Base-by-base conservation (phyloP, 2,797 vertebrate genomes). In the Adelosebastes latens region DNA sequence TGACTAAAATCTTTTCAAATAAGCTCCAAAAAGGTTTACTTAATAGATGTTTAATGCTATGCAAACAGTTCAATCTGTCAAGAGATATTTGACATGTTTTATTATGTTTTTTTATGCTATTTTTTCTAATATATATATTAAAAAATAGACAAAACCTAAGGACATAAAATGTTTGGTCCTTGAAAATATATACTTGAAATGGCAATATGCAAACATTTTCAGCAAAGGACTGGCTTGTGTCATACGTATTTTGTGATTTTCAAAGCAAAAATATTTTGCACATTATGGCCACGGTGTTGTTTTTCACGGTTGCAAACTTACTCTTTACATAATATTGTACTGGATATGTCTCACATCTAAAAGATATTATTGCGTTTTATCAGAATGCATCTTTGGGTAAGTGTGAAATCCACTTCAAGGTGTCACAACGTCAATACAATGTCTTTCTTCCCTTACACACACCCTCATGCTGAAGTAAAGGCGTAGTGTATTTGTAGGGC, bases 361-460 rank as follows among this genome's bases (percentile, higher is more conserved):
- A 68, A 18, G 34, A 14, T 56, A 8, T n/a, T 9, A 18, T 27
- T 55, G 22, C 1, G 42, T 72, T 42, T 31, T 12, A 61, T 70
- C 14, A 55, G 6, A 46, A 52, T 46, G 52, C 16, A 31, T 24
- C n/a, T 69, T 36, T 46, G 22, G 0, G n/a, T 20, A 42, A 75
- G 24, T 29, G 68, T 25, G 55, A 81, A 76, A 80, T 69, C 58
- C 16, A 24, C 52, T 12, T 63, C 10, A 31, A 2, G 25, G 56
- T 60, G 55, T 67, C 31, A 65, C 27, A 71, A 53, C 75, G 77
- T 3, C 53, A 79, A 61, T 65, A 65, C 75, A 31, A 66, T 22
- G 65, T 24, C 55, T 31, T 34, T 42, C 36, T 53, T 52, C 53
- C 18, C 20, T 3, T 18, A 72, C 56, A 24, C 27, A 74, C 32